Evolutionary conservation across 2,113 vertebrate genomes (phyloP).

Genomic region (Bubalus kerabau): DNA sequence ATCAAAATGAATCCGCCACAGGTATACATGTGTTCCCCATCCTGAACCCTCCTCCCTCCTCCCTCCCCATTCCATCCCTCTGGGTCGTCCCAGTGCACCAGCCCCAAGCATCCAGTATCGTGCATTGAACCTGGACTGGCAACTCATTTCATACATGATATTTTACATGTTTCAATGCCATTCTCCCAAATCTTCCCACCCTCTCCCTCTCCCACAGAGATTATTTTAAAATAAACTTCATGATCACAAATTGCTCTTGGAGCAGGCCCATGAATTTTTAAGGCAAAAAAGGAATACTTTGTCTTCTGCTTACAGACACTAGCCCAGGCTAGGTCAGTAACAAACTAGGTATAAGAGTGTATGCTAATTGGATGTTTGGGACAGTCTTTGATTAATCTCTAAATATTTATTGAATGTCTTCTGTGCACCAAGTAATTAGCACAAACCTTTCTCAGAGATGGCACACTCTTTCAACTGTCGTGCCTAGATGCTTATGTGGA

Average conservation of each 20-base stretch:
- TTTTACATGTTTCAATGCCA: no score
- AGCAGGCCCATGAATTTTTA: not conserved
- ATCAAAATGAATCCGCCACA: no score
- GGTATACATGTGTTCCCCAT: no score
- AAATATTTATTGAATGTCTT: not conserved
- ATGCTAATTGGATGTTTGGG: not conserved
- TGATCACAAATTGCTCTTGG: not conserved
- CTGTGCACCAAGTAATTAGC: not conserved
- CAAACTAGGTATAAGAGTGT: not conserved
- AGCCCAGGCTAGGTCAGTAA: not conserved
- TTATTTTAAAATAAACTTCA: not conserved
- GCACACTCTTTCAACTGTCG: not conserved
- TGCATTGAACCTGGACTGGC: no score
- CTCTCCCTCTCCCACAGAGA: not conserved
- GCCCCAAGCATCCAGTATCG: no score
- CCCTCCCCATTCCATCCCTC: no score
- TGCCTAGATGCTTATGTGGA: not conserved
- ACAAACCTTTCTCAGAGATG: not conserved
- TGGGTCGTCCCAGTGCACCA: no score
- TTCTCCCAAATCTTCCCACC: no score
- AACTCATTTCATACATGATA: no score
- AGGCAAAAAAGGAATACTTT: not conserved
- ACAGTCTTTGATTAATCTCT: not conserved
- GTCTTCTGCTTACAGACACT: not conserved
- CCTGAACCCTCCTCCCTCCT: no score